Evolutionary conservation across 2,797 vertebrate genomes (phyloP).

Genomic region (Notoglanidium macrostoma): DNA sequence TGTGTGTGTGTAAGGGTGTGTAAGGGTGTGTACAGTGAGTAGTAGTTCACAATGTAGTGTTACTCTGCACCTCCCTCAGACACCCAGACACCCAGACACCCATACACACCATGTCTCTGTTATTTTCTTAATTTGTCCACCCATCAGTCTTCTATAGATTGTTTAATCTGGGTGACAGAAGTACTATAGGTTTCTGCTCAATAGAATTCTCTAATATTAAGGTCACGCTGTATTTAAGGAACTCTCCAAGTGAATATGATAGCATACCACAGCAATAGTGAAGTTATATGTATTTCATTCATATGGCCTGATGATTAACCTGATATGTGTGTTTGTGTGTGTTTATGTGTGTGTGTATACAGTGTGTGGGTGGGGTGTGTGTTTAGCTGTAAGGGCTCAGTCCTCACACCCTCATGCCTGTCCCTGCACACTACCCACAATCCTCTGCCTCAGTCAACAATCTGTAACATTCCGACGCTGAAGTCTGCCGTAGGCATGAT

Average conservation of each 20-base stretch:
- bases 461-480: conserved; percentile 52
- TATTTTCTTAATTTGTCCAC: conserved; percentile 30
- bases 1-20: neutral
- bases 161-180: neutral
- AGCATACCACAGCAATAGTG: neutral
- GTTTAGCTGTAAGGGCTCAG: conserved; percentile 50
- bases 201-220: neutral
- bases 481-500: conserved; percentile 28
- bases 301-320: neutral
- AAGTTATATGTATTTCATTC: conserved; percentile 3
- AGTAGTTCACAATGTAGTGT: conserved; percentile 42
- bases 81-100: no score
- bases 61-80: conserved; percentile 25
- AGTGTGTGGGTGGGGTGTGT: conserved; percentile 49
- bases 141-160: no score
- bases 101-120: neutral
- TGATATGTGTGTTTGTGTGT: conserved; percentile 12
- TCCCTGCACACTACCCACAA: conserved; percentile 53
- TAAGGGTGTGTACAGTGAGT: conserved; percentile 27
- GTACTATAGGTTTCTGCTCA: neutral
- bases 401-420: conserved; percentile 41
- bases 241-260: neutral
- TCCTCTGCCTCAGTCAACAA: conserved; percentile 52
- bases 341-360: conserved; percentile 11
- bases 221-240: neutral